Conservation (phyloP, 2,888 invertebrate species). For the Thereva nobilitata region DNA sequence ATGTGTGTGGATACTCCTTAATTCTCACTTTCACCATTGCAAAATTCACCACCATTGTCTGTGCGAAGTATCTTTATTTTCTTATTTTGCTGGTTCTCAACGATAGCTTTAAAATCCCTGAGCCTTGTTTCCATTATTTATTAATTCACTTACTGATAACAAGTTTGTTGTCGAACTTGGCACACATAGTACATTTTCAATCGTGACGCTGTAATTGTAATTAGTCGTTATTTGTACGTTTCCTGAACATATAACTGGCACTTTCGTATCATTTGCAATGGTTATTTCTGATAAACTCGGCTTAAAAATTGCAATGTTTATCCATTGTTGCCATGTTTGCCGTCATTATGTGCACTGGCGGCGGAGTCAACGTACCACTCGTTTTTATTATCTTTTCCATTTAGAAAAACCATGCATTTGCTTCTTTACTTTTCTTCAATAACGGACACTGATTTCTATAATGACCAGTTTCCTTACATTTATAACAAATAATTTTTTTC, state of each 20-base stretch:
- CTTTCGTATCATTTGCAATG: neutral
- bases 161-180: conserved; percentile 41
- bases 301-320: neutral
- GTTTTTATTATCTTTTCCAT: conserved; percentile 43
- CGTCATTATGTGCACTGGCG: conserved; percentile 45
- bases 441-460: too few species aligned
- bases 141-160: conserved; percentile 41
- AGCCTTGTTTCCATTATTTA: conserved; percentile 28
- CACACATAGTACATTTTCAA: conserved; percentile 31
- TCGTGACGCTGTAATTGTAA: neutral
- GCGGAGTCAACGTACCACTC: conserved; percentile 48
- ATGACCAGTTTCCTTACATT: too few species aligned
- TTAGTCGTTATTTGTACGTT: neutral
- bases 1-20: too few species aligned
- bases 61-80: too few species aligned
- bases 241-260: neutral
- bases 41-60: too few species aligned
- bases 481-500: too few species aligned
- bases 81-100: too few species aligned
- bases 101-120: too few species aligned
- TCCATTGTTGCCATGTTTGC: conserved; percentile 20
- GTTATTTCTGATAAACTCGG: neutral
- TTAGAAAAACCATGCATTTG: conserved; percentile 37
- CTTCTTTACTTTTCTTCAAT: too few species aligned
- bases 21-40: too few species aligned